Evolutionary conservation across 2,797 vertebrate species (phyloP).

Genomic region (Ispidina picta): DNA sequence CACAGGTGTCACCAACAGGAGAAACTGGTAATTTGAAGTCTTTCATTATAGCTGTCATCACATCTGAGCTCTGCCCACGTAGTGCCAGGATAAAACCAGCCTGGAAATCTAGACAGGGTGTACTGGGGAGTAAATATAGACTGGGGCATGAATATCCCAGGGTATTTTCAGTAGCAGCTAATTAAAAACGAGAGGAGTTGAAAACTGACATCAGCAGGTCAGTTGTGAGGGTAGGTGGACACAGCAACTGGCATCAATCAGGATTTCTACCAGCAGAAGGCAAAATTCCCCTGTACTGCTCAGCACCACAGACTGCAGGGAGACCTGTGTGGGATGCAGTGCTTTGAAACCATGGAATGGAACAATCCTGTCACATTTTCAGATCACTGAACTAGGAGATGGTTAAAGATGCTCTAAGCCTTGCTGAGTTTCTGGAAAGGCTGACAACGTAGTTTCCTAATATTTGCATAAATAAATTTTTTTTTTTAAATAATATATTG

Average conservation of each 20-base stretch:
- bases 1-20: background rate
- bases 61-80: background rate
- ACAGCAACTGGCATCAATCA: background rate
- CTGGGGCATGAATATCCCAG: background rate
- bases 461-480: background rate
- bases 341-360: background rate
- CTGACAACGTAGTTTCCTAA: background rate
- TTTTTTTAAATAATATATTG: no score
- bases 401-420: background rate
- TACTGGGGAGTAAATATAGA: background rate
- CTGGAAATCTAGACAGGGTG: background rate
- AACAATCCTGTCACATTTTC: background rate
- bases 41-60: background rate
- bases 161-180: background rate
- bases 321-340: background rate
- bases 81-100: background rate
- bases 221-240: background rate
- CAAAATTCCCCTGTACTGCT: background rate
- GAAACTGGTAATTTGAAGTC: background rate
- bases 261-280: background rate
- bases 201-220: background rate
- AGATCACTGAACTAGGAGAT: background rate
- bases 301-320: background rate
- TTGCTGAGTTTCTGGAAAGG: background rate
- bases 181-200: background rate